Conservation (phyloP, 2,113 vertebrate genomes). For the Atrichornis clamosus region DNA sequence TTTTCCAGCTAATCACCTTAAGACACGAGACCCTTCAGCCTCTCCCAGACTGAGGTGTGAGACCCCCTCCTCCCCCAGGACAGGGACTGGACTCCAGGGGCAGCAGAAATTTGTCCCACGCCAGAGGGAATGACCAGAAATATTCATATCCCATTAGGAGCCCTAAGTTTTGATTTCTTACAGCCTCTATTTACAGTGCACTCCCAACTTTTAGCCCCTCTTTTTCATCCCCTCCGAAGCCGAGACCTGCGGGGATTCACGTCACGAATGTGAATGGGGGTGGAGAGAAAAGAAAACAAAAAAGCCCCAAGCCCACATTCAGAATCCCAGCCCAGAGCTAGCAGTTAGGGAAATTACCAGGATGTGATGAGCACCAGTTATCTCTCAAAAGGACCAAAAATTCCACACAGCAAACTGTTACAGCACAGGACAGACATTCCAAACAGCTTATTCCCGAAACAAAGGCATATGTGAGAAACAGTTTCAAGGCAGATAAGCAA, state of each 20-base stretch:
- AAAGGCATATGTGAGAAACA: constrained; percentile 58
- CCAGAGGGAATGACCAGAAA: neutral
- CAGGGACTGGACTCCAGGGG: neutral
- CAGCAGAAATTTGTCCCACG: neutral
- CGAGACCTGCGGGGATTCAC: neutral
- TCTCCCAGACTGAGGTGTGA: neutral
- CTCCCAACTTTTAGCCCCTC: neutral
- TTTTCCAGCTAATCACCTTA: neutral
- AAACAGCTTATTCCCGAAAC: neutral
- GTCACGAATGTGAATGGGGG: rapidly evolving
- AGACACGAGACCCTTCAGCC: neutral
- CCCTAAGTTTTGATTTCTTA: neutral
- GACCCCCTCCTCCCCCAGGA: neutral
- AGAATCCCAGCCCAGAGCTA: neutral
- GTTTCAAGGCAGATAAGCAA: constrained; percentile 63
- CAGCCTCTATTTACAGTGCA: constrained; percentile 27
- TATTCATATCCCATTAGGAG: neutral
- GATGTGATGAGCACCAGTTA: constrained; percentile 14
- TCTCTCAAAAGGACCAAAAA: neutral
- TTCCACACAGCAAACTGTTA: constrained; percentile 15
- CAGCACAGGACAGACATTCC: constrained; percentile 41
- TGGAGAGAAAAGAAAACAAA: neutral
- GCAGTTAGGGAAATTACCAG: neutral
- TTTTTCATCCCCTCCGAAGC: neutral
- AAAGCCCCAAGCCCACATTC: neutral